Conservation (phyloP, 2,797 vertebrate species). For the Leucoraja ocellata region DNA sequence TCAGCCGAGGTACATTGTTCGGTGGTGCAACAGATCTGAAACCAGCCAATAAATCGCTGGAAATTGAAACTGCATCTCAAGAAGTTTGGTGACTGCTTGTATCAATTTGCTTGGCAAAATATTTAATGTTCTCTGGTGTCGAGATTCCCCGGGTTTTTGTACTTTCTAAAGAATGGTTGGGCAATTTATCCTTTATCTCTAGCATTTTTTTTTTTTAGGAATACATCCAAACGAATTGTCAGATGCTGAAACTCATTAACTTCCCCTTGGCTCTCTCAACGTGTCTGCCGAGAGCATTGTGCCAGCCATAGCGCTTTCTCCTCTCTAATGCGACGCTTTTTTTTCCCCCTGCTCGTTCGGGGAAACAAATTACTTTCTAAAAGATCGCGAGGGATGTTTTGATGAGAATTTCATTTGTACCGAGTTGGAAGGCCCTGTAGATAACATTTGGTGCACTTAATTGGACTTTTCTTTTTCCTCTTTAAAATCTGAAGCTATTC, state of each 20-base stretch:
- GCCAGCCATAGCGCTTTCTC: conserved; percentile 77
- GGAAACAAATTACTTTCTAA: conserved; percentile 81
- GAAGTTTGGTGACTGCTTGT: not conserved
- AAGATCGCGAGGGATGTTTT: conserved; percentile 84
- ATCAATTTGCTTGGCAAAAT: conserved; percentile 37
- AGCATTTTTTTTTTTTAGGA: conserved; percentile 74
- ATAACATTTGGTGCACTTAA: conserved; percentile 99
- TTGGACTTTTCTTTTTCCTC: conserved; percentile 83
- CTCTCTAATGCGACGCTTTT: conserved; percentile 64
- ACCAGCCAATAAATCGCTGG: not conserved
- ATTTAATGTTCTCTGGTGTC: conserved; percentile 29
- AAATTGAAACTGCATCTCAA: conserved; percentile 20
- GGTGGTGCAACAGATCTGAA: conserved; percentile 20
- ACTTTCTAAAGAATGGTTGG: conserved; percentile 33
- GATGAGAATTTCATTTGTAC: conserved; percentile 99
- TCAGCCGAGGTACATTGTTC: not conserved
- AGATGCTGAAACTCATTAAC: conserved; percentile 84
- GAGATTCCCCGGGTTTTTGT: conserved; percentile 19
- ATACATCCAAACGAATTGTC: conserved; percentile 77
- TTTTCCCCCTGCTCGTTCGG: conserved; percentile 64
- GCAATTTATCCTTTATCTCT: conserved; percentile 38
- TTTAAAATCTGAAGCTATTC: conserved; percentile 77
- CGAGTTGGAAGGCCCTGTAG: conserved; percentile 89
- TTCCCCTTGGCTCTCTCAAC: conserved; percentile 80
- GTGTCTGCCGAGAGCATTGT: conserved; percentile 83